These are phyloP conservation scores for Capitulum mitella DNA, from an alignment of 2,888 invertebrate species.

Conservation along the genomic window DNA sequence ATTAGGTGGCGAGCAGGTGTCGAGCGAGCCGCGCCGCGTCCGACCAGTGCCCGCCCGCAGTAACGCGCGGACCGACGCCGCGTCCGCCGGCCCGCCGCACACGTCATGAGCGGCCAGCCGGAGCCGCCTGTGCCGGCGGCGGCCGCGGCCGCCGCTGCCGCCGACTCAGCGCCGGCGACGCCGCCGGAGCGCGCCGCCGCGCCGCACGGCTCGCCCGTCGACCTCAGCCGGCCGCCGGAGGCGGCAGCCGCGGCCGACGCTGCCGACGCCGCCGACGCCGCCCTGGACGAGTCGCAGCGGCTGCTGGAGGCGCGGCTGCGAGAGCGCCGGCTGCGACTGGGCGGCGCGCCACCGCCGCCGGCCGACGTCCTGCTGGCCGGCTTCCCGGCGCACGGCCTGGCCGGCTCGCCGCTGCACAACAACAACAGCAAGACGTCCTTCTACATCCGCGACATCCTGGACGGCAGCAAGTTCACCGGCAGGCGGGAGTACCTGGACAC, in stretches of 20 bases:
- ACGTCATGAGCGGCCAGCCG: not conserved
- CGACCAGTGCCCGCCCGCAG: not conserved
- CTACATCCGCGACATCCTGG: conserved; percentile 36
- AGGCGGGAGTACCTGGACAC: conserved; percentile 31
- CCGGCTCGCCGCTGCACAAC: conserved; percentile 19
- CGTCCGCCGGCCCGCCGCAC: not conserved
- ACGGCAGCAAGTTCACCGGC: conserved; percentile 34
- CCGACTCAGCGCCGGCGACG: conserved; percentile 27
- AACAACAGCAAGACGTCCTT: conserved; percentile 34
- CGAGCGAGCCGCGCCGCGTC: not conserved
- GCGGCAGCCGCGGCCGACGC: too few species aligned
- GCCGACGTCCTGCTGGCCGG: not conserved
- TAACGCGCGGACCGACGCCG: not conserved
- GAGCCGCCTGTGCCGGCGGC: conserved; percentile 26
- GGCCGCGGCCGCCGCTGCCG: conserved; percentile 27
- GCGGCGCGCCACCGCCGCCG: not conserved
- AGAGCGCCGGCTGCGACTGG: not conserved
- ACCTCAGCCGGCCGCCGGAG: not conserved
- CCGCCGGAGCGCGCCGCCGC: conserved; percentile 5
- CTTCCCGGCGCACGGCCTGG: not conserved
- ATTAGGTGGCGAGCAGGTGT: conserved; percentile 2
- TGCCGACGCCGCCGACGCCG: too few species aligned
- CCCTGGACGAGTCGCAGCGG: not conserved
- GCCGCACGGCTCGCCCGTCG: not conserved
- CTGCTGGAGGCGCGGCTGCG: not conserved